Evolutionary conservation across 1,140 invertebrate genomes (phyloP).

Genomic region (Scaptomyza pallida): DNA sequence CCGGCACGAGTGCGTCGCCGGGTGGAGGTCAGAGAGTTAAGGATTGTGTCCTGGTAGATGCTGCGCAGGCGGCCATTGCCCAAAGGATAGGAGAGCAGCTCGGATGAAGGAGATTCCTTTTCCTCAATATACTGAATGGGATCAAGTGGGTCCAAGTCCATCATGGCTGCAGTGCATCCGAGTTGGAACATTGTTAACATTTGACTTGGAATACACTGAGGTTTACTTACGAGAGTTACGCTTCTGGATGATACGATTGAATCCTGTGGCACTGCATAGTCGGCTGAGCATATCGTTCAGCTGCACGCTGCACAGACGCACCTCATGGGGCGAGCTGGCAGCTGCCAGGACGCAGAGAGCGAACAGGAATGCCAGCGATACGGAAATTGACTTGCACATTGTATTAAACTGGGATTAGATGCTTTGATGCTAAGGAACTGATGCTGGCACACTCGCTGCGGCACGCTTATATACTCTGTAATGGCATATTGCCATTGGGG

Average conservation of each 20-base stretch:
- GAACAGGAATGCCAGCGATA: constrained; percentile 34
- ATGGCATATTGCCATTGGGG: not conserved
- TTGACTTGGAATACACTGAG: not conserved
- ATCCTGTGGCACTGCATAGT: constrained; percentile 35
- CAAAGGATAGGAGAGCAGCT: constrained; percentile 40
- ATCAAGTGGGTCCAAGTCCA: constrained; percentile 55
- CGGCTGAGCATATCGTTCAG: constrained; percentile 45
- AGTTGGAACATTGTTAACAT: not conserved
- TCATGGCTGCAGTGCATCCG: constrained; percentile 26
- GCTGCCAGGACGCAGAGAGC: constrained; percentile 37
- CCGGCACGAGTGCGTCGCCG: constrained; percentile 60
- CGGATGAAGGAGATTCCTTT: constrained; percentile 36
- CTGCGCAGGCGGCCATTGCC: constrained; percentile 34
- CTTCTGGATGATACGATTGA: constrained; percentile 51
- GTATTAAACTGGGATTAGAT: constrained; percentile 34
- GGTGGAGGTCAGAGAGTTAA: constrained; percentile 53
- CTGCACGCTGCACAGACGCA: constrained; percentile 47
- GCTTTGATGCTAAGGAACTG: constrained; percentile 49
- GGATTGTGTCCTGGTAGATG: constrained; percentile 29
- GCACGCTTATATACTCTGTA: constrained; percentile 64
- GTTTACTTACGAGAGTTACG: constrained; percentile 58
- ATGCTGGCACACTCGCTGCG: constrained; percentile 28
- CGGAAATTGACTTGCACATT: constrained; percentile 53
- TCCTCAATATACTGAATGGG: constrained; percentile 61
- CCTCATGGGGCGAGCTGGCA: constrained; percentile 4